phyloP scores from a whole-genome alignment of 2,113 vertebrate genomes.

The Pseudolaguvia tuberculata region DNA sequence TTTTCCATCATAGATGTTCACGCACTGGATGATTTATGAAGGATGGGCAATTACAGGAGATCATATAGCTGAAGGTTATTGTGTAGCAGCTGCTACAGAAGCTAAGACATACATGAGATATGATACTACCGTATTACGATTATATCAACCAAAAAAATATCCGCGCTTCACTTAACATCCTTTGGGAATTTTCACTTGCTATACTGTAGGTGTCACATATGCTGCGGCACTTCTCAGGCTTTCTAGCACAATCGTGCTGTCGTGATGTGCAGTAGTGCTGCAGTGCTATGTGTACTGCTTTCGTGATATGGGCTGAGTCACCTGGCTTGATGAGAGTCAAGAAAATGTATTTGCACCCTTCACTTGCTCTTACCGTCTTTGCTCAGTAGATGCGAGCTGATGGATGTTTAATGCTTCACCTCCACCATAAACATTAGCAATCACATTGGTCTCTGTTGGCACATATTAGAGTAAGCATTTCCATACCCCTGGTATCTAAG shows the following conservation, averaged over 20 bases:
- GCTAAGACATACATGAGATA: neutral
- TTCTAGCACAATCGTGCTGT: conserved; percentile 42
- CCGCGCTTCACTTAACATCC: neutral
- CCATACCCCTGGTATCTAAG: neutral
- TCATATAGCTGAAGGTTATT: conserved; percentile 20
- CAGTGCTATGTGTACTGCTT: conserved; percentile 66
- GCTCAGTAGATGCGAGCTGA: conserved; percentile 5
- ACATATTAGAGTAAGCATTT: conserved; percentile 32
- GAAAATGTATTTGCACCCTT: conserved; percentile 48
- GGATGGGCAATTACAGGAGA: conserved; percentile 14
- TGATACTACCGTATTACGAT: neutral
- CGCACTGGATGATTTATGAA: conserved; percentile 15
- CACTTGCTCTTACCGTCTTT: conserved; percentile 35
- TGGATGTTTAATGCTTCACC: conserved; percentile 20
- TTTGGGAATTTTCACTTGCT: neutral
- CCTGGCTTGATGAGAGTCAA: conserved; percentile 53
- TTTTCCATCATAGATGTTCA: conserved; percentile 22
- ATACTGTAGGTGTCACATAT: neutral
- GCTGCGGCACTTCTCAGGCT: conserved; percentile 35
- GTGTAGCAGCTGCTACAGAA: conserved; percentile 2
- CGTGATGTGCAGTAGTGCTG: conserved; percentile 63
- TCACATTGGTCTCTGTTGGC: conserved; percentile 25
- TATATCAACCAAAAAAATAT: neutral
- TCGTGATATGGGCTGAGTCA: conserved; percentile 62
- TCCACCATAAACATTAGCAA: conserved; percentile 25